Base-by-base conservation (phyloP, 2,113 vertebrate genomes). In the Sebastes schlegelii region DNA sequence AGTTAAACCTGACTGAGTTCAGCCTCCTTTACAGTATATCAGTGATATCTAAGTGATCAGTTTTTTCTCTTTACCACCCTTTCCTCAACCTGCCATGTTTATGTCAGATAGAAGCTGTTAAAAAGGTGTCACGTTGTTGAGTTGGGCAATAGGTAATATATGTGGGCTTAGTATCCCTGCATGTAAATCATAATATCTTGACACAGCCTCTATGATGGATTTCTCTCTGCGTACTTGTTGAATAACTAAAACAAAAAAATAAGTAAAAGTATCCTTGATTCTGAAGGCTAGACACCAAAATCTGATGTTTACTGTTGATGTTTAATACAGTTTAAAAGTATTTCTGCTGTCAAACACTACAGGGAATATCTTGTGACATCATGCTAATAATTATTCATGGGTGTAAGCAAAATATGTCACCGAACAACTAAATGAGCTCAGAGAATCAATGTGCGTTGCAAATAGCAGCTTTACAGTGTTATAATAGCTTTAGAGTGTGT, bases 321-420 rank as follows among this genome's bases (percentile, higher is more conserved):
- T 34, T 34, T 34, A 0, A 34, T 34, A 34, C 34, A 4, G 34
- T 34, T 34, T 34, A 34, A 34, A 34, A 34, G 34, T 34, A 34
- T 34, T 34, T 34, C 34, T 34, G 34, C 34, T 34, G 34, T 34
- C 34, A 34, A 34, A 34, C 34, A 34, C 26, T 34, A 34, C 34
- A 54, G 34, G 67, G 54, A 40, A 70, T 72, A 55, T 52, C 49
- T 69, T 16, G 13, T 51, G 46, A 68, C 49, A n/a, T 52, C 13
- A 40, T 52, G 67, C 14, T 61, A 7, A 26, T 8, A 49, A 1
- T 17, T 68, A 14, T 67, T 49, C 64, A 16, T 17, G n/a, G n/a
- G 12, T 58, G n/a, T 23, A 40, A 34, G 64, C 8, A 23, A 76
- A 45, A 55, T 55, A 48, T 10, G 10, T 23, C 23, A 40, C 26